Base-by-base conservation (phyloP, 2,888 invertebrate genomes). In the Acrobasis repandana region DNA sequence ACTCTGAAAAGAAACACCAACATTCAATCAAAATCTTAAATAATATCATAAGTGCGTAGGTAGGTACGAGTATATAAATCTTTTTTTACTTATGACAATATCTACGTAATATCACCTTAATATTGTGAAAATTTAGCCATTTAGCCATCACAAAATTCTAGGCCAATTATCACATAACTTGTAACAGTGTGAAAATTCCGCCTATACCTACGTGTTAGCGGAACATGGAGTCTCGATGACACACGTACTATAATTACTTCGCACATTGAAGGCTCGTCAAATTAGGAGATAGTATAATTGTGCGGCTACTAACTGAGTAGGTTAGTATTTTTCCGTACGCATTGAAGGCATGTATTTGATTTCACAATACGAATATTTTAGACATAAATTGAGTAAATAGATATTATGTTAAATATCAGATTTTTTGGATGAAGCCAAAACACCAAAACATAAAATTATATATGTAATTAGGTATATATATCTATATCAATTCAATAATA, bases 81-180 rank as follows among this genome's bases (percentile, higher is more conserved):
- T 11, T 38, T 36, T 38, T 38, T 6, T 28, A 28, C 20, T 38
- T 38, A 11, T n/a, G 4, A 43, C 4, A 43, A 5, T n/a, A n/a
- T n/a, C n/a, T n/a, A 51, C 34, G 51, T 34, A 34, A 34, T 15
- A 3, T 38, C 5, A 3, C 1, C 38, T 0, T 9, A 16, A 54
- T 15, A 38, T 38, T 18, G 20, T 14, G 20, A 54, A 20, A 16
- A 54, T 11, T 10, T 11, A 8, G 16, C 10, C n/a, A 33, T 9
- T 11, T 38, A 11, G 18, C 38, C 20, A 16, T 36, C 15, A 38
- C 14, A 34, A 15, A 36, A 54, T 38, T 54, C 43, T 9, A 11
- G 11, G 38, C 20, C 38, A 54, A 54, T 54, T 54, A 54, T 18
- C 54, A 54, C 54, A 11, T 20, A n/a, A 11, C 38, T 14, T 33